These are phyloP conservation scores for Alca torda DNA, from an alignment of 2,797 vertebrate genomes.

Conservation along the genomic window DNA sequence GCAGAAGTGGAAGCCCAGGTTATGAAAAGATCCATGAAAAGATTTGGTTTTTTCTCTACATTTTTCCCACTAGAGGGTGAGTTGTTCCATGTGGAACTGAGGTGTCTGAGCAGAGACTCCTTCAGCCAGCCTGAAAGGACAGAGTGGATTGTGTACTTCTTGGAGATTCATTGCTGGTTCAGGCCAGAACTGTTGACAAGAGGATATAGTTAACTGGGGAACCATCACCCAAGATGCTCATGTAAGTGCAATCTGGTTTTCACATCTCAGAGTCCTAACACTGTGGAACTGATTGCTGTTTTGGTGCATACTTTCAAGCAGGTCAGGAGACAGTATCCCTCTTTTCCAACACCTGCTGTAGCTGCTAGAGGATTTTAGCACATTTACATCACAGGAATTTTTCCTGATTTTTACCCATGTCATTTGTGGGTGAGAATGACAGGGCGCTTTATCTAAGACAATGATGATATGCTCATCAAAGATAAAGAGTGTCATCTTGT, in stretches of 20 bases:
- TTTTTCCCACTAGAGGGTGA: constrained; percentile 25
- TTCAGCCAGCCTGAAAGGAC: background rate
- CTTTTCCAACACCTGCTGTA: background rate
- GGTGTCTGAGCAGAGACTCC: background rate
- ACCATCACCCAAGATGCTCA: background rate
- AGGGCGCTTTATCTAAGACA: background rate
- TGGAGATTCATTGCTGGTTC: background rate
- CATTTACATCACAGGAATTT: background rate
- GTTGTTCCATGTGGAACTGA: background rate
- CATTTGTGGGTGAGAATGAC: background rate
- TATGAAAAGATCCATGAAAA: background rate
- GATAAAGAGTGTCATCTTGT: background rate
- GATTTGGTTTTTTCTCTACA: background rate
- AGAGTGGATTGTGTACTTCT: background rate
- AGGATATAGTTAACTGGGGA: background rate
- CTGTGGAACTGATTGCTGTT: background rate
- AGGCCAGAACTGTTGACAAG: background rate
- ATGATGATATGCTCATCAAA: background rate
- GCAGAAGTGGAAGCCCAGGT: background rate
- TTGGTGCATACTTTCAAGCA: background rate
- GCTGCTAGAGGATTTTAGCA: background rate
- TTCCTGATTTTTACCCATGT: background rate
- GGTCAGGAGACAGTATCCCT: background rate
- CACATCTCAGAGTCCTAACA: background rate
- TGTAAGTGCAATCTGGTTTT: background rate